Evolutionary conservation across 2,797 vertebrate species (phyloP).

Genomic region (Cuniculus paca): DNA sequence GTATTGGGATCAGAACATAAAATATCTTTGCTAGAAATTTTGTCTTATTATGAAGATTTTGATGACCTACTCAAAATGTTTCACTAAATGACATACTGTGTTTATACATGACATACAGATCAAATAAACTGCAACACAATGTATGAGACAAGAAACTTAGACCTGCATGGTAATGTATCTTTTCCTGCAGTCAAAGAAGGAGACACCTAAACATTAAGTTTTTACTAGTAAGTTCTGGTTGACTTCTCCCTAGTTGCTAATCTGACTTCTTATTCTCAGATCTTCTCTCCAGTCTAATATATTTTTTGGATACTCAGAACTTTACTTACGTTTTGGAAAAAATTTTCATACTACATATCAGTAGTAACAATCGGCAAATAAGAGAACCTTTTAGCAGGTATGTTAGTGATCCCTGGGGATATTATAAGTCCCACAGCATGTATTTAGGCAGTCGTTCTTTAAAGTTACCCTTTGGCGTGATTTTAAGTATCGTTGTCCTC

Average conservation of each 20-base stretch:
- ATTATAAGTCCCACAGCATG: not conserved
- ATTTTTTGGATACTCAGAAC: not conserved
- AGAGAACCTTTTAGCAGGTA: not conserved
- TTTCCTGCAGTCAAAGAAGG: not conserved
- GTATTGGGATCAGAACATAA: not conserved
- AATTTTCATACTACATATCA: not conserved
- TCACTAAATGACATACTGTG: not conserved
- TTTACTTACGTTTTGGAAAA: not conserved
- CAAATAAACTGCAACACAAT: not conserved
- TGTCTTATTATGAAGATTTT: not conserved
- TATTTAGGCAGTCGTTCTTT: not conserved
- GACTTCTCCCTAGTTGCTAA: not conserved
- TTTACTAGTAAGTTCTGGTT: not conserved
- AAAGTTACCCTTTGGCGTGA: fast-evolving
- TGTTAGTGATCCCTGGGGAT: not conserved
- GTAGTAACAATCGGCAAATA: not conserved
- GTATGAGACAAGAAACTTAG: not conserved
- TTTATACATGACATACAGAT: not conserved
- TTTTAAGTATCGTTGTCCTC: not conserved
- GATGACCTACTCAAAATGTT: not conserved
- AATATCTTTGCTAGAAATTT: not conserved
- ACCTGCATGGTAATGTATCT: not conserved
- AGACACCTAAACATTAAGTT: not conserved
- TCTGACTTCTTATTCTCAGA: not conserved
- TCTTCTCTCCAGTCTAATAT: not conserved